Base-by-base conservation (phyloP, 2,113 vertebrate genomes). In the Tautogolabrus adspersus region DNA sequence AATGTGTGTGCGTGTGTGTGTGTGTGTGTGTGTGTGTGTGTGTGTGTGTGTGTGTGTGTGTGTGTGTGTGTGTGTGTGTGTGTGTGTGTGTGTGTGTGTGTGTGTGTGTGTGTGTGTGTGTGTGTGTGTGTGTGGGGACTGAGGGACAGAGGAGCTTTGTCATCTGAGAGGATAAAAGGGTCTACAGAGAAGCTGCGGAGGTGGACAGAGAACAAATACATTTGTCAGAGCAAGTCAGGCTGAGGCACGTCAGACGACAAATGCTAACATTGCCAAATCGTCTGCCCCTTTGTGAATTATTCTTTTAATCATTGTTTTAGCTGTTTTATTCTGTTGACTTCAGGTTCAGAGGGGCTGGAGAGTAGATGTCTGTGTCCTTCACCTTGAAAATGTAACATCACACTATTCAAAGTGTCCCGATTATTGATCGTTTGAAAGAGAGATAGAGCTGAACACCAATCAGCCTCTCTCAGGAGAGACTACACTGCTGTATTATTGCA, bases 111-210 rank as follows among this genome's bases (percentile, higher is more conserved):
- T 49, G 76, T 38, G 74, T n/a, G n/a, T n/a, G n/a, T n/a, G n/a
- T n/a, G n/a, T n/a, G n/a, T n/a, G n/a, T n/a, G n/a, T n/a, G n/a
- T n/a, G n/a, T n/a, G n/a, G n/a, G 49, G 55, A 49, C 11, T 58
- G 56, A 44, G 66, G 65, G 64, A 92, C 88, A 90, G 88, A 81
- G 83, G 57, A 66, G 75, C 87, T 84, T 85, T 88, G 82, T 90
- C 56, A 67, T 66, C 51, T 42, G 42, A 13, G 21, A 19, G 67
- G 77, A 87, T 85, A 71, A 82, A 80, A 82, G 81, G 58, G 46
- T 61, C 38, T 62, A 66, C n/a, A 74, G 85, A 77, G 51, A 57
- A 77, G 19, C 34, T 11, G 47, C 57, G 44, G 65, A 72, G 70
- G 70, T 52, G 63, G 26, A 30, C 60, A 47, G 56, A 65, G 84